A percentile compares a stretch with the other conserved stretches of the same genome.
Conservation (phyloP, 2,888 invertebrate species). For the Drosophila cyrtoloma region DNA sequence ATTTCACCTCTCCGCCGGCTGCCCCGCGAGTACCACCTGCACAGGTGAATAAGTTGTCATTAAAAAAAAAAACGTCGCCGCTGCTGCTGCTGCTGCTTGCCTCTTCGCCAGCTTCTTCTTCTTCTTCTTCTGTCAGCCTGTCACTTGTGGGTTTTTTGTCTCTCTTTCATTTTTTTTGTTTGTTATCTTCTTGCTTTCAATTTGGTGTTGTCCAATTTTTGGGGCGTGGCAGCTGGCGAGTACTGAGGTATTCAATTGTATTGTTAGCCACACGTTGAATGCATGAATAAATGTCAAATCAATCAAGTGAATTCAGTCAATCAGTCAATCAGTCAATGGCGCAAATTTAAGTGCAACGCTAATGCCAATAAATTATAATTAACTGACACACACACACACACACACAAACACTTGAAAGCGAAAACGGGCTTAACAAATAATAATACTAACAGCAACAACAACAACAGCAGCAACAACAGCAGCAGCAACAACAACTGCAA, state of each 20-base stretch:
- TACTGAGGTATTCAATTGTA: slow-evolving; percentile 1
- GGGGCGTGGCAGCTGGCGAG: slow-evolving; percentile 5
- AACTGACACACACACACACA: slow-evolving; percentile 37
- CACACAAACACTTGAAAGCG: too few relatives aligned
- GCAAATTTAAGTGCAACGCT: slow-evolving; percentile 50
- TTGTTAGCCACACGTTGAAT: slow-evolving; percentile 9
- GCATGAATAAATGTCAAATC: slow-evolving; percentile 38
- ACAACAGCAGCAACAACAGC: not conserved
- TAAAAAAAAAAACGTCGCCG: slow-evolving; percentile 25
- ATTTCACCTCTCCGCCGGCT: slow-evolving; percentile 62
- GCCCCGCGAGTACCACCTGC: slow-evolving; percentile 18
- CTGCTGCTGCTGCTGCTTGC: slow-evolving; percentile 12
- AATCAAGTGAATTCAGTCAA: slow-evolving; percentile 50
- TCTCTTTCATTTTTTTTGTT: slow-evolving; percentile 2
- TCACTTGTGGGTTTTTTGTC: slow-evolving; percentile 30
- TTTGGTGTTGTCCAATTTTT: slow-evolving; percentile 13
- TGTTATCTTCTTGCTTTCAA: slow-evolving; percentile 7
- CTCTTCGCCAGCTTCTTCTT: slow-evolving; percentile 7
- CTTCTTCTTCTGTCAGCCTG: slow-evolving; percentile 25
- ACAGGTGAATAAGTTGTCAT: slow-evolving; percentile 61
- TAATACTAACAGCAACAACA: slow-evolving; percentile 23
- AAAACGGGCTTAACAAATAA: slow-evolving; percentile 52
- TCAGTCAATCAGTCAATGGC: slow-evolving; percentile 55
- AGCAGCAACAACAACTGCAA: slow-evolving; percentile 2
- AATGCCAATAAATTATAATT: slow-evolving; percentile 72